Evolutionary conservation across 2,888 invertebrate genomes (phyloP).

Genomic region (Myopa testacea): DNA sequence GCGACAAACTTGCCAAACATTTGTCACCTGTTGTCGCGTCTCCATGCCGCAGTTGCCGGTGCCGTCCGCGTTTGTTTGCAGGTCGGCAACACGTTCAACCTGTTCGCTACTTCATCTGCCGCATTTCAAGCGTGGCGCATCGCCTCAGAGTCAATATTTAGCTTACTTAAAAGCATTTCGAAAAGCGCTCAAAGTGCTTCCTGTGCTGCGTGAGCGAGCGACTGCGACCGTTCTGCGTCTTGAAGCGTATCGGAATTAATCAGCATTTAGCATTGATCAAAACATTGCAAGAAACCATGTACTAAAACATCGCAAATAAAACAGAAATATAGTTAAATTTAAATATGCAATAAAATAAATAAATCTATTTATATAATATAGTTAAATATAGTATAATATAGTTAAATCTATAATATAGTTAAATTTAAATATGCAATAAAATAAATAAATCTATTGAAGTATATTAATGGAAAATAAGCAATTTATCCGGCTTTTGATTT

Average conservation of each 20-base stretch:
- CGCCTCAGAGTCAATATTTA: constrained; percentile 2
- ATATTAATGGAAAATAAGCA: too few relatives aligned
- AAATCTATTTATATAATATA: too few relatives aligned
- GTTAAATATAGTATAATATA: too few relatives aligned
- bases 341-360: too few relatives aligned
- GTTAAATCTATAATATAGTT: too few relatives aligned
- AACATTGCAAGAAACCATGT: too few relatives aligned
- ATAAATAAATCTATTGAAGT: too few relatives aligned
- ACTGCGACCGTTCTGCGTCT: background rate
- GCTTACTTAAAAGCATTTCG: background rate
- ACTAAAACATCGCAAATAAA: too few relatives aligned
- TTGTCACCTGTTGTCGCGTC: constrained; percentile 21
- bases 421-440: too few relatives aligned
- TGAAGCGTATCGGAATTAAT: background rate
- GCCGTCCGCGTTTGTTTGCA: background rate
- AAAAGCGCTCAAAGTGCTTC: too few relatives aligned
- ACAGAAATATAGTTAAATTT: too few relatives aligned
- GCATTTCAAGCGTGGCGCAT: background rate
- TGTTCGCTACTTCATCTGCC: background rate
- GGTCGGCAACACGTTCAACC: constrained; percentile 15
- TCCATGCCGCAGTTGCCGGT: background rate
- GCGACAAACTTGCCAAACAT: constrained; percentile 28
- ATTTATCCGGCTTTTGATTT: too few relatives aligned
- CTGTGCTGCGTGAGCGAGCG: background rate
- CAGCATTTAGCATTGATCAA: background rate